Conservation (phyloP, 2,797 vertebrate species). For the Pangasius djambal region DNA sequence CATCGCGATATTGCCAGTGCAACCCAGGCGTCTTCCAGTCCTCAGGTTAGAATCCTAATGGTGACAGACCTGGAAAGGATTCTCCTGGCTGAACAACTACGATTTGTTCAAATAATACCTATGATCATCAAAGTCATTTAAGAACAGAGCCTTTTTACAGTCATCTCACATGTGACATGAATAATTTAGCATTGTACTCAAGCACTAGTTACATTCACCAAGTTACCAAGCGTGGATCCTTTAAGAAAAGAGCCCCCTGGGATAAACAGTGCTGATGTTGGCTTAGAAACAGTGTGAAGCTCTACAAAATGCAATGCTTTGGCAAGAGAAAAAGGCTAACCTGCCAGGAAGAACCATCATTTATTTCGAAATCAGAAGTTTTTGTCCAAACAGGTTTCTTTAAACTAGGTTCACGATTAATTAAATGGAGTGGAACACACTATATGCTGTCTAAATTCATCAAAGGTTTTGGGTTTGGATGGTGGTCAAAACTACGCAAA, state of each 20-base stretch:
- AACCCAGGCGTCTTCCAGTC: constrained; percentile 98
- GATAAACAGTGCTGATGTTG: constrained; percentile 31
- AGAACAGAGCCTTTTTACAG: constrained; percentile 8
- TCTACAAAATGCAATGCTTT: constrained; percentile 17
- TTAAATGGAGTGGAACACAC: neutral
- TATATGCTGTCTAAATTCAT: neutral
- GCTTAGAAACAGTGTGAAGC: constrained; percentile 28
- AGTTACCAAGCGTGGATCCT: constrained; percentile 13
- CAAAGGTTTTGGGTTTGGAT: neutral
- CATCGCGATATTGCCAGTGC: constrained; percentile 94
- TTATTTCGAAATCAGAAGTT: constrained; percentile 62
- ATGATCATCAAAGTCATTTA: constrained; percentile 16
- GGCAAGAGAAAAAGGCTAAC: constrained; percentile 5
- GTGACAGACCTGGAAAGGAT: neutral
- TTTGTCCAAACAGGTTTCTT: constrained; percentile 33
- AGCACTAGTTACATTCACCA: no score
- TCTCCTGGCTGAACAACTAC: neutral
- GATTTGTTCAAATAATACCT: neutral
- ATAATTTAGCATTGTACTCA: neutral
- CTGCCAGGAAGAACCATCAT: constrained; percentile 62
- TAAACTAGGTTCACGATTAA: neutral
- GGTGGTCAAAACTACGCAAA: neutral
- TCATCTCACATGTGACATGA: neutral
- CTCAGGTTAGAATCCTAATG: constrained; percentile 79
- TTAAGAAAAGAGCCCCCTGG: constrained; percentile 9